Evolutionary conservation across 2,888 invertebrate species (phyloP), one percentile per base, ranked within the genome.

Genomic region (Philereme vetulata): DNA sequence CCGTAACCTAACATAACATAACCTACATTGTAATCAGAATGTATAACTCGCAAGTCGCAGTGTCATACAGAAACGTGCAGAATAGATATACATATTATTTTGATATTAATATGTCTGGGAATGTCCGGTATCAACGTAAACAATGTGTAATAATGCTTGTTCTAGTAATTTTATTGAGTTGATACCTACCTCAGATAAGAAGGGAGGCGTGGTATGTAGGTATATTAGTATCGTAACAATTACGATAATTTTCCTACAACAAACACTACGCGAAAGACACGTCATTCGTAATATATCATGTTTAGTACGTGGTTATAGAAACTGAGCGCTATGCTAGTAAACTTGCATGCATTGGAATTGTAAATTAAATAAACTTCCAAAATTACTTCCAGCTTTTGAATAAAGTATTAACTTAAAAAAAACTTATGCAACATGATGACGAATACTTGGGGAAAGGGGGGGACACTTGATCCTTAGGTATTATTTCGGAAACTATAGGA

Each of bases 201-300:
- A 52, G 65, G 21, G 51, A 72, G 72, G 74, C 71, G 74, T 72
- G 75, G 72, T 48, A 6, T 35, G 36, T 56, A 49, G 42, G 40
- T 62, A 47, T 71, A 73, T 74, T 74, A 74, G 59, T 67, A 68
- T 63, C 66, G 66, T 50, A 66, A 44, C 43, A 55, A 48, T 66
- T 58, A 58, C 59, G 47, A 65, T 61, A 64, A 60, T 70, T 59
- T 70, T 67, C 61, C 66, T 60, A 64, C 57, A 63, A 63, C 40
- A 62, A 69, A 66, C 56, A 71, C 44, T 34, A 43, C 44, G 34
- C 54, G 34, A 6, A 21, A 9, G 10, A 34, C 46, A 47, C 48
- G 47, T 42, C 43, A 49, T 43, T 44, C 43, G 11, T 43, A 36
- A 21, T 21, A n/a, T 21, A 21, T 21, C 21, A 1, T 21, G 21